These are phyloP conservation scores for Dyspetes luteomarginatus DNA, from an alignment of 2,888 invertebrate genomes.

Conservation along the genomic window DNA sequence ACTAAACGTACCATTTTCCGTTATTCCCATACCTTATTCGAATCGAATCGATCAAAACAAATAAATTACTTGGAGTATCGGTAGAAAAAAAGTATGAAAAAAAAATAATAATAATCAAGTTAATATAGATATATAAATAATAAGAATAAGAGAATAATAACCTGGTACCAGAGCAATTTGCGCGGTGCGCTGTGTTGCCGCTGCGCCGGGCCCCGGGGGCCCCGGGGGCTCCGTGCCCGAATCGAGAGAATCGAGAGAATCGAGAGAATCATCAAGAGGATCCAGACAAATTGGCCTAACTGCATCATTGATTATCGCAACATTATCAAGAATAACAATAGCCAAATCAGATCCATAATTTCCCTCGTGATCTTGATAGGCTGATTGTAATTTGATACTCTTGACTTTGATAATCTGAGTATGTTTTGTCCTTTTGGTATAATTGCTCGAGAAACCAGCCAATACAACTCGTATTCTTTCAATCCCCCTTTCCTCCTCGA, in stretches of 20 bases:
- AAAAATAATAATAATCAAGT: too few species aligned
- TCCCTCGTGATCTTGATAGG: conserved; percentile 84
- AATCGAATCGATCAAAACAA: too few species aligned
- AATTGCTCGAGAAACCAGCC: conserved; percentile 80
- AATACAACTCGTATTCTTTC: conserved; percentile 78
- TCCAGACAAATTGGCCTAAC: conserved; percentile 85
- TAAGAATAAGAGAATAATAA: conserved; percentile 36
- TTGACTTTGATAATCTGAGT: conserved; percentile 80
- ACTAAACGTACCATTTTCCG: conserved; percentile 85
- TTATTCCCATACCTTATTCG: conserved; percentile 87
- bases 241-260: too few species aligned
- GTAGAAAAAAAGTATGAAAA: too few species aligned
- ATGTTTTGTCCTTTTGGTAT: conserved; percentile 71
- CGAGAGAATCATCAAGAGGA: conserved; percentile 72
- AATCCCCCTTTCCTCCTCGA: conserved; percentile 72
- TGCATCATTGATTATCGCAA: conserved; percentile 82
- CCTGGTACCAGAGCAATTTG: conserved; percentile 73
- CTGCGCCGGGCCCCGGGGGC: too few species aligned
- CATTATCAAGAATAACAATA: conserved; percentile 82
- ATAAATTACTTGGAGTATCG: too few species aligned
- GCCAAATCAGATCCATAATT: conserved; percentile 87
- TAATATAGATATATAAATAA: too few species aligned
- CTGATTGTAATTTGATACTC: conserved; percentile 82
- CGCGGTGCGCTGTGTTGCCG: conserved; percentile 61
- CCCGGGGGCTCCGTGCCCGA: too few species aligned